phyloP scores from a whole-genome alignment of 2,888 invertebrate genomes.

The Eueremaeus valkanovi region DNA sequence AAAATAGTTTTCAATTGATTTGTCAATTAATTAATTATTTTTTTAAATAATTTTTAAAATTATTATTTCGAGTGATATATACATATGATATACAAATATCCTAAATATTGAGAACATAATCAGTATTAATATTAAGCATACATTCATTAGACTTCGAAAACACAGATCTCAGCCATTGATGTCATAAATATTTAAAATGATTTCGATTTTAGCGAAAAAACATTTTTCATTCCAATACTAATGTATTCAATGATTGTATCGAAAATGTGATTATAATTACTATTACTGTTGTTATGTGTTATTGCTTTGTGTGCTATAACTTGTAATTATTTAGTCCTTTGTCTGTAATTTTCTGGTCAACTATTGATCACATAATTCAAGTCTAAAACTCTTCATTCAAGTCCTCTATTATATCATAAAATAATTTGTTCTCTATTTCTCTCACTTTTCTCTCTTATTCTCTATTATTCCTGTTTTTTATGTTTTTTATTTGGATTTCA shows the following conservation, averaged over 20 bases:
- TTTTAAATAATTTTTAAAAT: neutral
- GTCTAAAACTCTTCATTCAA: too few species aligned
- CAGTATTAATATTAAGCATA: too few species aligned
- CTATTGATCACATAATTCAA: neutral
- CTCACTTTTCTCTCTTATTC: neutral
- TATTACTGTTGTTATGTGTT: conserved; percentile 5
- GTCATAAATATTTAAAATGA: neutral
- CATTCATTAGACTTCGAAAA: neutral
- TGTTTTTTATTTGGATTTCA: too few species aligned
- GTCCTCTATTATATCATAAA: too few species aligned
- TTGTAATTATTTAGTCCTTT: neutral
- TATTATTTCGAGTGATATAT: neutral
- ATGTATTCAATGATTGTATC: neutral
- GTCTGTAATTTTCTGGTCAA: conserved; percentile 10
- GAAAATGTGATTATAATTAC: neutral
- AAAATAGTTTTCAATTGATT: conserved; percentile 5
- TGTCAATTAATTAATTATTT: neutral
- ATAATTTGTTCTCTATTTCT: neutral
- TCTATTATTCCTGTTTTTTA: too few species aligned
- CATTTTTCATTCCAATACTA: neutral
- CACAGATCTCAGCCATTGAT: neutral
- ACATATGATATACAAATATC: neutral
- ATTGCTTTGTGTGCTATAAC: neutral
- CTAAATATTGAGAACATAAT: neutral
- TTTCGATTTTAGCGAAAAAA: neutral